Base-by-base conservation (phyloP, 2,113 vertebrate species). In the Etia nguti region DNA sequence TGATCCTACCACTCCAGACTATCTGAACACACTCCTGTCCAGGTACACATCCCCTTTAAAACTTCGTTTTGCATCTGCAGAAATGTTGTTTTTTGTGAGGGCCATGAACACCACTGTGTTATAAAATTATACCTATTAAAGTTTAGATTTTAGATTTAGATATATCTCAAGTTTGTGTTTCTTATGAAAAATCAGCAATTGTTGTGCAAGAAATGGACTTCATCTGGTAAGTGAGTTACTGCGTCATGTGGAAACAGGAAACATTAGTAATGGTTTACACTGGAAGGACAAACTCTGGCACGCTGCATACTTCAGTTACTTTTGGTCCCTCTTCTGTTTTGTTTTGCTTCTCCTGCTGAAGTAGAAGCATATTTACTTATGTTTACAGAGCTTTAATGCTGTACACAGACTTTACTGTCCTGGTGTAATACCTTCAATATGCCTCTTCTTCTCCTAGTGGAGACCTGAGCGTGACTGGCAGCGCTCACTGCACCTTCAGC, bases 1-100 rank as follows among this genome's bases (percentile, higher is more conserved):
- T 4, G 98, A 99, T 88, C 98, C 98, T 10, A 99, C 98, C 56
- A 99, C 98, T 50, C 98, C 98, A 34, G 98, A 99, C 96, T 99
- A 99, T 86, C 97, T 99, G 88, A 98, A 98, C 95, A 98, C 98
- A 24, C 96, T 99, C 88, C 94, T 99, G 94, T 97, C 98, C 93
- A 99, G 98, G 98, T 99, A 86, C 8, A 5, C 3, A 2, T 24
- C 50, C n/a, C 41, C 62, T n/a, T 77, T 77, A 48, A 20, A 8
- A 20, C 18, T 9, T 77, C 18, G 52, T 34, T 52, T 77, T 77
- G 16, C 70, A 29, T 20, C 24, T 77, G 73, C 73, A 77, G 18
- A 50, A n/a, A 77, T 4, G 4, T 77, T n/a, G 18, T 7, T n/a
- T 34, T 52, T 34, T 52, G 26, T 52, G 34, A 12, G 26, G 34